phyloP scores from a whole-genome alignment of 1,140 invertebrate species.

The Drosophila malerkotliana region DNA sequence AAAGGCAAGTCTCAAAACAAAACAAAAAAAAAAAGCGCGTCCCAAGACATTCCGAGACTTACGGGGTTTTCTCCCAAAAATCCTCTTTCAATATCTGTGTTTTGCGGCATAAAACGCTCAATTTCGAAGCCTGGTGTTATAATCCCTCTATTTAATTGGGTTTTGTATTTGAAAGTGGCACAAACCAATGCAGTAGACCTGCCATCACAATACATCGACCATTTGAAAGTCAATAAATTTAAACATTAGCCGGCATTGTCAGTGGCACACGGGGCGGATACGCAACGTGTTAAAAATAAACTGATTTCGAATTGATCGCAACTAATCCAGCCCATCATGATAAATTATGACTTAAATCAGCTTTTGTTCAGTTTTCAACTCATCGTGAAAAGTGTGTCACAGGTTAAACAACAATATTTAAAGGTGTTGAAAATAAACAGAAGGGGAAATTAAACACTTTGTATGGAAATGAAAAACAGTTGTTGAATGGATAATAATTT shows the following conservation, averaged over 20 bases:
- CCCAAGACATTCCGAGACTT: background rate
- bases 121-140: constrained; percentile 2
- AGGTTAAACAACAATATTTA: constrained; percentile 51
- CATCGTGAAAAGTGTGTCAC: constrained; percentile 61
- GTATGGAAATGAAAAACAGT: constrained; percentile 64
- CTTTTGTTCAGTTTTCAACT: constrained; percentile 80
- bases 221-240: constrained; percentile 78
- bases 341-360: constrained; percentile 84
- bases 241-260: constrained; percentile 63
- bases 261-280: constrained; percentile 54
- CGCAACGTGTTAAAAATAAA: constrained; percentile 81
- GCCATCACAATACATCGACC: constrained; percentile 46
- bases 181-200: constrained; percentile 76
- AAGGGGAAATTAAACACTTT: constrained; percentile 63
- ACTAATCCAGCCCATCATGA: constrained; percentile 74
- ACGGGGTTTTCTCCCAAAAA: background rate
- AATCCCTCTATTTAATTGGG: constrained; percentile 3
- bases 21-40: background rate
- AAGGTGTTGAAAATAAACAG: constrained; percentile 30
- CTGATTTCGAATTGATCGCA: constrained; percentile 75
- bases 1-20: constrained; percentile 13
- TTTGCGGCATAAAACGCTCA: constrained; percentile 3
- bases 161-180: constrained; percentile 50
- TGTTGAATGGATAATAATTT: constrained; percentile 43
- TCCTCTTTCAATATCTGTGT: background rate